phyloP scores from a whole-genome alignment of 2,888 invertebrate species.

The Scaptomyza tumidula region DNA sequence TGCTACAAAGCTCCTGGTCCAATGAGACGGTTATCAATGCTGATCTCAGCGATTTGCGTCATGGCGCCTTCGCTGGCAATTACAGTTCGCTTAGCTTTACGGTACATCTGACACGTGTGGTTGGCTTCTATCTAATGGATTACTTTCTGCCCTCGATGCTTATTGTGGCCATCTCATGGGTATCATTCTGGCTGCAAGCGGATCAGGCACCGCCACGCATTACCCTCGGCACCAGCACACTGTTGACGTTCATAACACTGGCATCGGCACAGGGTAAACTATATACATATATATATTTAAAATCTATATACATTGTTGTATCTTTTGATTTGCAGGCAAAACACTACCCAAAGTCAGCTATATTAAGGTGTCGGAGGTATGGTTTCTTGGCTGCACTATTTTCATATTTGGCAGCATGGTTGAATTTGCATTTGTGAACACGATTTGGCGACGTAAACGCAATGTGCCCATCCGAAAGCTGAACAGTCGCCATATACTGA shows the following conservation, averaged over 20 bases:
- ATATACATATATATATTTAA: too few species aligned
- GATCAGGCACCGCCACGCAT: conserved; percentile 93
- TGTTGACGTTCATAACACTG: conserved; percentile 94
- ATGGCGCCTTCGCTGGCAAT: conserved; percentile 92
- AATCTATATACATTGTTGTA: too few species aligned
- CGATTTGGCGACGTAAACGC: conserved; percentile 92
- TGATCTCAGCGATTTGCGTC: conserved; percentile 88
- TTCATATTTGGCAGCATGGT: conserved; percentile 94
- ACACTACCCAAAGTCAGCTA: conserved; percentile 95
- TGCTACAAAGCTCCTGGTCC: conserved; percentile 89
- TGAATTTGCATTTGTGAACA: conserved; percentile 95
- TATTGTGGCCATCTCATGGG: conserved; percentile 94
- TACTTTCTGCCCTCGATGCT: conserved; percentile 95
- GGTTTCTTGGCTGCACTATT: conserved; percentile 93
- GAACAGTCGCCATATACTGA: conserved; percentile 92
- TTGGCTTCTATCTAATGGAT: conserved; percentile 94
- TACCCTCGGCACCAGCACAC: conserved; percentile 92
- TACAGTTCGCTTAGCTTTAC: conserved; percentile 92
- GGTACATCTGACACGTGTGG: conserved; percentile 91
- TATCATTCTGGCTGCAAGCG: conserved; percentile 94
- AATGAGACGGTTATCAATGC: conserved; percentile 90
- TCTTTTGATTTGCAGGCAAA: conserved; percentile 85
- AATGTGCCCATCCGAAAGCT: conserved; percentile 83
- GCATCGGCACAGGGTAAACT: conserved; percentile 89
- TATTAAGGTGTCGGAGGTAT: conserved; percentile 95